Evolutionary conservation across 1,140 invertebrate species (phyloP), one percentile per base, ranked within the genome.

Genomic region (Chionoecetes opilio): DNA sequence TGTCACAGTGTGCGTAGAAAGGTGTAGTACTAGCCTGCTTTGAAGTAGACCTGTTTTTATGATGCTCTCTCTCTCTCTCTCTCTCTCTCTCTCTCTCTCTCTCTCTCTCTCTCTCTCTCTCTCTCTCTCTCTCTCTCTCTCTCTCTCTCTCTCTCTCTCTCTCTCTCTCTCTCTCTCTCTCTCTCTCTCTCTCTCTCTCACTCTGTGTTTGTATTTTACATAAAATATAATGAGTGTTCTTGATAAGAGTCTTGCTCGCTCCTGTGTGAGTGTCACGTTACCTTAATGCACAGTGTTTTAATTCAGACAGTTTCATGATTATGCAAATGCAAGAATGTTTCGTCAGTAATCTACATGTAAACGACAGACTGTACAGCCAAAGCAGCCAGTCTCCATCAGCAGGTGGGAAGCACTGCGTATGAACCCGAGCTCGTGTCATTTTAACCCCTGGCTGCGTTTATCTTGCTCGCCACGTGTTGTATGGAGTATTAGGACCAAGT

Each of bases 111-210:
- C 41, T 32, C 31, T 53, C 31, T 29, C 41, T 91, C 31, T 31
- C 46, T n/a, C 1, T 34, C 8, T 53, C 31, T 91, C n/a, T 91
- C 90, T 63, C n/a, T 31, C 90, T 31, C 17, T 31, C 32, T 32
- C 32, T 35, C 46, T 63, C 32, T 75, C 26, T 34, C 31, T 91
- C n/a, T 91, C 37, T 53, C 38, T 91, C 89, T 91, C 37, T 53
- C 89, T 91, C 89, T 91, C 38, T 46, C 53, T 91, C 38, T 53
- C 89, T 53, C 89, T 91, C 38, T 91, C 38, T 91, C 38, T 91
- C 89, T 91, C 89, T 91, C 37, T 91, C 38, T 91, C 38, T 29
- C 89, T 31, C 37, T 53, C 89, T 91, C 89, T 91, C 89, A 29
- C 26, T 46, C 46, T 91, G 21, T 53, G 8, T 53, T 53, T 53